Percentiles rank a stretch among this genome's conserved stretches.
Conservation (phyloP, 1,140 invertebrate species). For the Sinonovacula constricta region DNA sequence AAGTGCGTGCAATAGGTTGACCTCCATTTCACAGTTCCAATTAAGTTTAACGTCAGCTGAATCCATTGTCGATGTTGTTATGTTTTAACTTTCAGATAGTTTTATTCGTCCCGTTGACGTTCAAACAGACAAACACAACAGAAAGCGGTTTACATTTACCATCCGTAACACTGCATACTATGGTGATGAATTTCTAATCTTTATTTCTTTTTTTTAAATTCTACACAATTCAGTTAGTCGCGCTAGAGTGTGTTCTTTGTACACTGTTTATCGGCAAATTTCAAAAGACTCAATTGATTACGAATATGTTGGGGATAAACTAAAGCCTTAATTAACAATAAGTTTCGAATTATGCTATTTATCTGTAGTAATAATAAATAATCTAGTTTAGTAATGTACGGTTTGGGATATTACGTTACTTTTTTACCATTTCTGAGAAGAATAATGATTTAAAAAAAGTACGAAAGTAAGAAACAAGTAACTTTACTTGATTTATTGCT, state of each 20-base stretch:
- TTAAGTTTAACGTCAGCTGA: constrained; percentile 6
- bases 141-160: neutral
- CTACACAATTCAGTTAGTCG: too few species aligned
- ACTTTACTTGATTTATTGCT: neutral
- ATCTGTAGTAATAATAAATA: too few species aligned
- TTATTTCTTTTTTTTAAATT: too few species aligned
- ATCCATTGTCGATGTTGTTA: neutral
- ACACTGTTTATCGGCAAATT: too few species aligned
- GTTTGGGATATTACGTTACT: neutral
- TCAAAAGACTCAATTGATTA: too few species aligned
- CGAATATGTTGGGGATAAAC: too few species aligned
- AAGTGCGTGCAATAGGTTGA: constrained; percentile 49
- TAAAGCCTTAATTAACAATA: too few species aligned
- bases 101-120: neutral
- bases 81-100: neutral
- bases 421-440: neutral
- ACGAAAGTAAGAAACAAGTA: neutral
- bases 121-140: neutral
- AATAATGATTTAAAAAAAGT: neutral
- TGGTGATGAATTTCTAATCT: too few species aligned
- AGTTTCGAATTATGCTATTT: too few species aligned
- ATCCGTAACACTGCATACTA: too few species aligned
- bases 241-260: too few species aligned
- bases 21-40: constrained; percentile 47
- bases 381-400: too few species aligned